Base-by-base conservation (phyloP, 1,140 invertebrate genomes). In the Caerostris darwini region DNA sequence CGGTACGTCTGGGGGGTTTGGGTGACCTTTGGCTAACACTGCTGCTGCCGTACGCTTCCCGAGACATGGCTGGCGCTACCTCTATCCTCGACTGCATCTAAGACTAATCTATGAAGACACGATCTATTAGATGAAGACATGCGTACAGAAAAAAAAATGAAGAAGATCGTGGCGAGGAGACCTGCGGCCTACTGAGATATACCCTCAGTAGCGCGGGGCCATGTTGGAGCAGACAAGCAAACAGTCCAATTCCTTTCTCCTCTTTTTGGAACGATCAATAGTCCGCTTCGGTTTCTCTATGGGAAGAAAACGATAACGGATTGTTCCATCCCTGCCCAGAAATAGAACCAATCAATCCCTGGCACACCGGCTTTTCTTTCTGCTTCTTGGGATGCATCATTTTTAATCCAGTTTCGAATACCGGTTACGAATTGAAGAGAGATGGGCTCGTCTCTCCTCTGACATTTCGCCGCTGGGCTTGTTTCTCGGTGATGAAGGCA, bases 31-130 rank as follows among this genome's bases (percentile, higher is more conserved):
- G 93, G 88, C 69, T 94, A 90, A 85, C 77, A 19, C 81, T 71
- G 81, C 71, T 69, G 88, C 93, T 94, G 19, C 93, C 93, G 88
- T 94, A 94, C n/a, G 56, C 93, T 69, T 94, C 93, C 6, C 93
- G 86, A 53, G 88, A 90, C 87, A 90, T 90, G 77, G 77, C 61
- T 86, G 92, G 92, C 19, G 92, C 92, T 86, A 86, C 69, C 59
- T 88, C 92, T 81, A 94, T 8, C 34, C 92, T 53, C 2, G 82
- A 53, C 86, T 94, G 92, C 92, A 94, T 94, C 92, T 94, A 94
- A 82, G 53, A 94, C 92, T 94, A 94, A 59, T 77, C 85, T 88
- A 89, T 54, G 14, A 69, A 50, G 57, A 5, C n/a, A n/a, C 34
- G 69, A 71, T 67, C 17, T 53, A 50, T 61, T 93, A 93, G 64